Conservation (phyloP, 64 coral and sea anemone species). For the Catalaphyllia jardinei region DNA sequence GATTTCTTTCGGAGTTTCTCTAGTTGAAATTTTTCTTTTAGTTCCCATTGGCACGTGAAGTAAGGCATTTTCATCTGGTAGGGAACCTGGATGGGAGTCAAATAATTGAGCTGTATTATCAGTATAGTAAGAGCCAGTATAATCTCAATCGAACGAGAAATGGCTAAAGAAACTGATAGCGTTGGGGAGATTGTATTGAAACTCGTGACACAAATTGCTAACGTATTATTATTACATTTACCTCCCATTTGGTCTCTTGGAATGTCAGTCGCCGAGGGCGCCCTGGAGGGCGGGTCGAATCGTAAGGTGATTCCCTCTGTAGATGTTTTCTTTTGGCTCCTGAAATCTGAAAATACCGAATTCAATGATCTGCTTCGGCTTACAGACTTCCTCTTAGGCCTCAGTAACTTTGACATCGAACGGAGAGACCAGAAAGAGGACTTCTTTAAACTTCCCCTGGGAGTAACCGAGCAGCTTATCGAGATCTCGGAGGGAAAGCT, state of each 20-base stretch:
- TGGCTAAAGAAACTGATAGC: no score
- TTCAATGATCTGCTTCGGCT: constrained; percentile 36
- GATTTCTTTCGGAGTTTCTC: constrained; percentile 15
- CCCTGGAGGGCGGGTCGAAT: constrained; percentile 16
- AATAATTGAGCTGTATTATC: neutral
- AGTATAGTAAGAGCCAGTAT: neutral
- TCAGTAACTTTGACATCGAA: constrained; percentile 61
- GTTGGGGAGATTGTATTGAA: no score
- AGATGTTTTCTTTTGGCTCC: neutral
- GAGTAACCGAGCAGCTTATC: constrained; percentile 52
- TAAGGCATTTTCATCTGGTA: constrained; percentile 7
- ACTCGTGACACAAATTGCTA: no score
- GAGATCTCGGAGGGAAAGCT: constrained; percentile 83
- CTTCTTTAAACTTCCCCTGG: constrained; percentile 41
- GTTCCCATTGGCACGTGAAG: neutral
- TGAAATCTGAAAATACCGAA: constrained; percentile 26
- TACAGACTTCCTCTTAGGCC: constrained; percentile 6
- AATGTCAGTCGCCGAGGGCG: neutral
- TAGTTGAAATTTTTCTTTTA: neutral
- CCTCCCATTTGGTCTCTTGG: constrained; percentile 16
- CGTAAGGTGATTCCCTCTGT: constrained; percentile 4
- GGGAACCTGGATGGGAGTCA: neutral
- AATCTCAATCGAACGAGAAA: no score
- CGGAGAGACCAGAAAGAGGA: constrained; percentile 64
- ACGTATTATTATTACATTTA: neutral